Evolutionary conservation across 2,888 invertebrate species (phyloP), one percentile per base, ranked within the genome.

Genomic region (Phyto melanocephala): DNA sequence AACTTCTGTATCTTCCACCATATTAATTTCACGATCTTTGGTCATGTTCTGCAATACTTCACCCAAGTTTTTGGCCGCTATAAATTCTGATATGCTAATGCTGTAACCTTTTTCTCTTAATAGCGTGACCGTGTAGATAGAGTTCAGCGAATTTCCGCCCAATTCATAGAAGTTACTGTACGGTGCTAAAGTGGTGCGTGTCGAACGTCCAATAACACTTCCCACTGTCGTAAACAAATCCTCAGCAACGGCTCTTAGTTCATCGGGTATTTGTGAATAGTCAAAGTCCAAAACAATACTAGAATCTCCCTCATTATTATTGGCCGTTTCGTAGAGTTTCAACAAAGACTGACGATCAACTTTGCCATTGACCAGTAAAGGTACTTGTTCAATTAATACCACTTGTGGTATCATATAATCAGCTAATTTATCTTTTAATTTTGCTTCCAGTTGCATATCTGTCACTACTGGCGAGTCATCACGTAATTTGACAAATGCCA

Each of bases 81-180:
- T 94, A 88, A 97, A 97, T 86, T 96, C 96, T 2, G 95, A 94
- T 85, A 97, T 95, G 93, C 96, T 94, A 85, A 97, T 95, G 85
- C 93, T 93, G 88, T 95, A 96, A 11, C 96, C 96, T 87, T 94
- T 94, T 72, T 96, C 95, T 56, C 94, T 92, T 62, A 97, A 89
- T 87, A 93, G 93, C 0, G 95, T 95, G 6, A 97, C 96, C 0
- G 96, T 96, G 85, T 93, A 95, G 77, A 97, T 95, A 0, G 97
- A 96, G 89, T 97, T 97, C 20, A 97, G 92, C 0, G 97, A 97
- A 88, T 97, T 96, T 11, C 97, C 97, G 1, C 97, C 97, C 47
- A 97, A 92, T 86, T 96, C 95, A 88, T 95, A 97, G 90, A 97
- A 97, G 85, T 96, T 96, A 0, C 95, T 94, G 17, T 93, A 91